Evolutionary conservation across 1,140 invertebrate species (phyloP).

Genomic region (Drosophila gunungcola): DNA sequence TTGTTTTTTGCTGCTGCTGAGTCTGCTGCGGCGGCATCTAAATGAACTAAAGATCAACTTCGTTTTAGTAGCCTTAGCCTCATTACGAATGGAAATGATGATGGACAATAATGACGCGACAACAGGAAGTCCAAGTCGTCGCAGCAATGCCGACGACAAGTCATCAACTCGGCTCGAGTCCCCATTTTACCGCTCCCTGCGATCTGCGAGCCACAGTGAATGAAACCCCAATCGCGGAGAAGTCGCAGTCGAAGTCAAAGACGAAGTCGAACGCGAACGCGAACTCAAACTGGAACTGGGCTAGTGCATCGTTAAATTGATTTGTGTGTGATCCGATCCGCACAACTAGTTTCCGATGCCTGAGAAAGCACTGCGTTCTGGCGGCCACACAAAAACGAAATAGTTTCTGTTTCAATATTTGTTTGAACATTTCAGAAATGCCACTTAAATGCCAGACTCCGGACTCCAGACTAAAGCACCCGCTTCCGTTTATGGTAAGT

Average conservation of each 20-base stretch:
- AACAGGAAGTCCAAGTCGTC: constrained; percentile 76
- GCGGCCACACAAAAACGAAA: constrained; percentile 43
- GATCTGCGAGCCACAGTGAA: constrained; percentile 37
- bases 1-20: constrained; percentile 17
- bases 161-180: constrained; percentile 30
- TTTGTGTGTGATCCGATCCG: constrained; percentile 67
- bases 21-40: constrained; percentile 73
- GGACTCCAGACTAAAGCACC: too few relatives aligned
- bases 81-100: constrained; percentile 83
- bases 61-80: constrained; percentile 79
- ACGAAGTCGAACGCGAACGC: constrained; percentile 31
- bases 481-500: constrained; percentile 69
- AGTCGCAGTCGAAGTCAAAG: constrained; percentile 27
- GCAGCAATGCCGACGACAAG: constrained; percentile 50
- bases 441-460: constrained; percentile 58
- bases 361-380: constrained; percentile 59
- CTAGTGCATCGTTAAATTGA: constrained; percentile 81
- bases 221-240: constrained; percentile 44
- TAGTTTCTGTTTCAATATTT: constrained; percentile 65
- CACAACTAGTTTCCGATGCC: constrained; percentile 68
- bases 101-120: constrained; percentile 83
- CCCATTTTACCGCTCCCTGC: constrained; percentile 7
- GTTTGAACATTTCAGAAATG: constrained; percentile 64
- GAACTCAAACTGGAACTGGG: constrained; percentile 66
- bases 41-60: constrained; percentile 79